Percentiles rank a stretch among this genome's conserved stretches.
These are phyloP conservation scores for Saimiri boliviensis DNA, from an alignment of 2,113 vertebrate species.

Conservation along the genomic window DNA sequence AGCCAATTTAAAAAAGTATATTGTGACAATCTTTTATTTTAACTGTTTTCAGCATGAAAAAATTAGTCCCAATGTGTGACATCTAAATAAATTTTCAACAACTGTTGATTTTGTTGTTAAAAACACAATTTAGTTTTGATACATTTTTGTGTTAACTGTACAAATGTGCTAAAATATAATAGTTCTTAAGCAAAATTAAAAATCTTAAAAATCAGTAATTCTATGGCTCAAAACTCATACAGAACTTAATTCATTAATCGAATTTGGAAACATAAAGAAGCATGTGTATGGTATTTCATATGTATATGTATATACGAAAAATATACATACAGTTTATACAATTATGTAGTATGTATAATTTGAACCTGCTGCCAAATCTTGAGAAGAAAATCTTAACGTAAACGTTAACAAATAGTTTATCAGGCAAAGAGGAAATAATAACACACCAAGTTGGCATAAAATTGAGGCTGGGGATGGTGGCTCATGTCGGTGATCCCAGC, in stretches of 20 bases:
- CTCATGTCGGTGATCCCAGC: no score
- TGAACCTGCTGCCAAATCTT: not conserved
- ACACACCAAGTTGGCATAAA: not conserved
- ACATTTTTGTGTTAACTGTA: not conserved
- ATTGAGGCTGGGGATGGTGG: no score
- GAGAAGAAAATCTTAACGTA: not conserved
- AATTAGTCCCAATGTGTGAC: not conserved
- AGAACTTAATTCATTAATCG: not conserved
- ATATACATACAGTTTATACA: not conserved
- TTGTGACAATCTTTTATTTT: not conserved
- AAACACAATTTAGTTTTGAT: not conserved
- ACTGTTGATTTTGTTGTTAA: not conserved
- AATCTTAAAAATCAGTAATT: not conserved
- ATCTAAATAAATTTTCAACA: not conserved
- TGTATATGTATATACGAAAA: not conserved
- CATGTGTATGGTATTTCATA: not conserved
- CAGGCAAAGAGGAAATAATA: not conserved
- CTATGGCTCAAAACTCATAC: not conserved
- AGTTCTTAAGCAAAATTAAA: not conserved
- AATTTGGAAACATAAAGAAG: not conserved
- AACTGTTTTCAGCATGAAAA: not conserved
- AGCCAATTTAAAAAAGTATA: not conserved
- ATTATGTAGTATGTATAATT: not conserved
- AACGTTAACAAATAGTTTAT: not conserved
- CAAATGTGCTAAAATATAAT: not conserved